A percentile compares a stretch with the other conserved stretches of the same genome.
Evolutionary conservation across 35 echinoderm and acorn worm species (phyloP).

Genomic region (Strongylocentrotus purpuratus): DNA sequence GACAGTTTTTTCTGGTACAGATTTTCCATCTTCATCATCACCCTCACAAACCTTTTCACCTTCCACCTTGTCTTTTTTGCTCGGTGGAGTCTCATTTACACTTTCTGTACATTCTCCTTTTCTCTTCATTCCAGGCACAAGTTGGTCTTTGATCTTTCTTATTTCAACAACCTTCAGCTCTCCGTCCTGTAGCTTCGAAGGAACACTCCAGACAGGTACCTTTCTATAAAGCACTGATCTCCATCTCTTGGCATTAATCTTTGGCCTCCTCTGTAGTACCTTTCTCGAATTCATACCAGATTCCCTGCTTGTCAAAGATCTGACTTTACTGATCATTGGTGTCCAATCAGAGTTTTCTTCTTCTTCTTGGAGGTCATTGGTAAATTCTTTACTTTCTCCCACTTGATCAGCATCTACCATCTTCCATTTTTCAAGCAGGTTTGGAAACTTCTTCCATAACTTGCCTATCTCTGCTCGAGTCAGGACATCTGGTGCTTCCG

Average conservation of each 20-base stretch:
- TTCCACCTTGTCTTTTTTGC: not conserved
- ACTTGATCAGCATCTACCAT: slow-evolving; percentile 1
- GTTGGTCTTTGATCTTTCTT: not conserved
- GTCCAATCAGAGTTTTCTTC: slow-evolving; percentile 17
- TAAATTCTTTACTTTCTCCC: not conserved
- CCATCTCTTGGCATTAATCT: not conserved
- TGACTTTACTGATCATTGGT: not conserved
- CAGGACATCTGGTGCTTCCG: not conserved
- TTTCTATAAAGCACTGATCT: not conserved
- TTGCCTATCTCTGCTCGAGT: slow-evolving; percentile 10
- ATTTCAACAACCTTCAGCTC: not conserved
- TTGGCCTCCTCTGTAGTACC: not conserved
- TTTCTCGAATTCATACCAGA: not conserved
- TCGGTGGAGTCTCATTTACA: not conserved
- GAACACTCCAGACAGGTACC: not conserved
- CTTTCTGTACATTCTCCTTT: not conserved
- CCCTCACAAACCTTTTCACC: not conserved
- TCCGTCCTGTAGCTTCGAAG: not conserved
- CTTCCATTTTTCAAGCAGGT: slow-evolving; percentile 26
- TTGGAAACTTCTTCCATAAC: slow-evolving; percentile 14
- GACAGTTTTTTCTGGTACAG: not conserved
- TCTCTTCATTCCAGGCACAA: not conserved
- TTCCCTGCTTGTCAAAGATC: not conserved
- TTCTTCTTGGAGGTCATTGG: not conserved
- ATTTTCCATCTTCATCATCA: not conserved